Evolutionary conservation across 2,113 vertebrate species (phyloP), one percentile per base, ranked within the genome.

Genomic region (Lagopus muta): DNA sequence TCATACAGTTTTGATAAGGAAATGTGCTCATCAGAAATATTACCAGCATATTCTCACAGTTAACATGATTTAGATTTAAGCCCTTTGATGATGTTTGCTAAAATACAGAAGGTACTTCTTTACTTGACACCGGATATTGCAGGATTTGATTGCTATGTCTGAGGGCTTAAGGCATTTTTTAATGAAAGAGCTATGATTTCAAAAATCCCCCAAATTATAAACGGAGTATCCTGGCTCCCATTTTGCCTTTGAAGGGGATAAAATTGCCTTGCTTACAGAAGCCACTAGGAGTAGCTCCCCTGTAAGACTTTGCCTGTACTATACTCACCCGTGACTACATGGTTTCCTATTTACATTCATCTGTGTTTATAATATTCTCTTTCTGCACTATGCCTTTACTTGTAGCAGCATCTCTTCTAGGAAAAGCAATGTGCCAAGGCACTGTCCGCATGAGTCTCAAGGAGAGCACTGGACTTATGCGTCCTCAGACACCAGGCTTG

Each of bases 121-220:
- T 54, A 82, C 93, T 74, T 17, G 93, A 92, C 93, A 89, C 94
- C 61, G 85, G 96, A 96, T 96, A 94, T 95, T 57, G 52, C 74
- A 67, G 82, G 30, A 40, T 62, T 96, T 95, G 96, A 93, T 89
- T 88, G 91, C 92, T 78, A 67, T 71, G 90, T 94, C 96, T 97
- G 93, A 84, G 90, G 74, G 97, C 94, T 96, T 94, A 81, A 92
- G 97, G 96, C 96, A 19, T 82, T 97, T 97, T 94, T 76, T 90
- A 96, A 96, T 94, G 95, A 96, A 97, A 96, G 96, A 97, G 91
- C 89, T 96, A 95, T 61, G 90, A 91, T 96, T 96, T 96, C 47
- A 90, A 87, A 98, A 98, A 97, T 96, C 89, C 97, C 97, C 97
- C 93, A 90, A 96, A 96, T 95, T 97, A 95, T 81, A 85, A 95